Conservation (phyloP, 2,888 invertebrate genomes). For the Ophion ellenae region DNA sequence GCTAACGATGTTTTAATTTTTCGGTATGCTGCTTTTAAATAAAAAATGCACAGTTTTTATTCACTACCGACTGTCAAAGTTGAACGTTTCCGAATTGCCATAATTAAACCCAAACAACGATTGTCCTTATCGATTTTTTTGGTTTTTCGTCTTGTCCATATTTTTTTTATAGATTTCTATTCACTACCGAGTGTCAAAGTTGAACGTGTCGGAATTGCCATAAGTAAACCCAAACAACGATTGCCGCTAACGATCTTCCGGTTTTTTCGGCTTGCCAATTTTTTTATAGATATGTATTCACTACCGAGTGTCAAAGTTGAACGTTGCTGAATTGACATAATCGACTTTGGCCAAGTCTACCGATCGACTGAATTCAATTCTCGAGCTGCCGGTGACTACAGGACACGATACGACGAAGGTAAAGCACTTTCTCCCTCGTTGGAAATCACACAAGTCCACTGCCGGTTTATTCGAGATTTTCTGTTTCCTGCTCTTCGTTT, state of each 20-base stretch:
- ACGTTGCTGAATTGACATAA: constrained; percentile 18
- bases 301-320: background rate
- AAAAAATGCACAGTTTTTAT: background rate
- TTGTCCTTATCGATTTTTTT: background rate
- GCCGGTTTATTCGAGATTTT: constrained; percentile 16
- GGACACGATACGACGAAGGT: constrained; percentile 58
- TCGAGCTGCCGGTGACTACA: constrained; percentile 52
- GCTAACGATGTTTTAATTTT: too few relatives aligned
- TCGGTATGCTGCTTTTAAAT: too few relatives aligned
- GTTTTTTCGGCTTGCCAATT: background rate
- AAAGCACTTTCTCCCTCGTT: constrained; percentile 68
- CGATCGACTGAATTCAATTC: constrained; percentile 59
- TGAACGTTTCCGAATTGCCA: constrained; percentile 6
- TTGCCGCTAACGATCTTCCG: background rate
- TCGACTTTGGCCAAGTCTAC: constrained; percentile 56
- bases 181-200: background rate
- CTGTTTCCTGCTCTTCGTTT: constrained; percentile 2
- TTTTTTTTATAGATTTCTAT: background rate
- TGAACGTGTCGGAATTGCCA: constrained; percentile 1
- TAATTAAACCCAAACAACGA: constrained; percentile 28
- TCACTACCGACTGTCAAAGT: background rate
- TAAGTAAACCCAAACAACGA: constrained; percentile 25
- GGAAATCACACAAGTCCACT: constrained; percentile 20
- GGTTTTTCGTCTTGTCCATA: background rate
- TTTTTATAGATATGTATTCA: constrained; percentile 1